Percentiles rank a stretch among this genome's conserved stretches.
phyloP scores from a whole-genome alignment of 2,888 invertebrate species.

The Hipparchia sbordonii region DNA sequence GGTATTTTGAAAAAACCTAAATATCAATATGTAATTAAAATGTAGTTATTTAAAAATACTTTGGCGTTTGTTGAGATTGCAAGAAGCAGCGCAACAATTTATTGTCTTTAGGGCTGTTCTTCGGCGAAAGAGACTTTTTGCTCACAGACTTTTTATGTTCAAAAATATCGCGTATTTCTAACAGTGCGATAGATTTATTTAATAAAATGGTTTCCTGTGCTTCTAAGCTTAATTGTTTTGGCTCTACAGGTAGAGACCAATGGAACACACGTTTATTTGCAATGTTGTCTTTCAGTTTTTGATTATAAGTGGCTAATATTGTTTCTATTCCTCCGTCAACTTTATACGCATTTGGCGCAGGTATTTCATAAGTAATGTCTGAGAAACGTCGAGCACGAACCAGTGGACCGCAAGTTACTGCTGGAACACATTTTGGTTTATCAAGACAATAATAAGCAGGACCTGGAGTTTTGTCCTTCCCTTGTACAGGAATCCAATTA shows the following conservation, averaged over 20 bases:
- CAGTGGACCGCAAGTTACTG: slow-evolving; percentile 61
- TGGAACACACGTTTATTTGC: slow-evolving; percentile 51
- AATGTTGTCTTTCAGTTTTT: slow-evolving; percentile 57
- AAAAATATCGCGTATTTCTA: slow-evolving; percentile 47
- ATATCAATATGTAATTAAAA: too few relatives aligned
- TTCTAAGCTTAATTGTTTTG: slow-evolving; percentile 45
- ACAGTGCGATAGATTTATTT: slow-evolving; percentile 55
- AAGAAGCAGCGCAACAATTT: slow-evolving; percentile 53
- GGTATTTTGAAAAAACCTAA: too few relatives aligned
- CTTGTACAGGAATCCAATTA: slow-evolving; percentile 60
- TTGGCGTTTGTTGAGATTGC: slow-evolving; percentile 28
- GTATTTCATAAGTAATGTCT: slow-evolving; percentile 40
- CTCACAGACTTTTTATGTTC: slow-evolving; percentile 23
- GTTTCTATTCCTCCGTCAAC: slow-evolving; percentile 59
- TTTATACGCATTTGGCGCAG: slow-evolving; percentile 63
- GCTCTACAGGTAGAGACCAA: slow-evolving; percentile 50
- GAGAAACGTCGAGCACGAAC: slow-evolving; percentile 56
- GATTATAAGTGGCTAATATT: slow-evolving; percentile 62
- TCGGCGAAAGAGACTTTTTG: slow-evolving; percentile 3
- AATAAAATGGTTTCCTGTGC: slow-evolving; percentile 55
- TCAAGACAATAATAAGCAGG: slow-evolving; percentile 59
- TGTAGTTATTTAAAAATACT: not conserved
- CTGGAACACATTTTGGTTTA: slow-evolving; percentile 55
- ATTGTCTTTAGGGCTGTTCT: slow-evolving; percentile 27
- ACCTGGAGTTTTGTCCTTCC: slow-evolving; percentile 56